phyloP scores from a whole-genome alignment of 2,888 invertebrate genomes.

The Ariolimax columbianus region DNA sequence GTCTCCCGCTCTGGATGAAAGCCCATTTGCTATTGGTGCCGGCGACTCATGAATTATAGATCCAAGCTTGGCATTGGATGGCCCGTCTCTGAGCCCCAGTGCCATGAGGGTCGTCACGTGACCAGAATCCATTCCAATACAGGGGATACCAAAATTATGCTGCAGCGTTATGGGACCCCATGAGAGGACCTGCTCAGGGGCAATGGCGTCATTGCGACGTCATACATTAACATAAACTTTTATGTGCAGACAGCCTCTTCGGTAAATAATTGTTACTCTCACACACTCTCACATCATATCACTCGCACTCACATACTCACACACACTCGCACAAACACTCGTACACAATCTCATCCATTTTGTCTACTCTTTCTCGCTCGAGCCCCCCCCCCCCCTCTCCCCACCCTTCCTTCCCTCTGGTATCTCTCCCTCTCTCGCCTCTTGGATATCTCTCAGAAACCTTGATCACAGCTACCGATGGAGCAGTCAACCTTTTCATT shows the following conservation, averaged over 20 bases:
- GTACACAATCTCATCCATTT: no score
- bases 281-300: background rate
- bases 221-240: slow-evolving; percentile 44
- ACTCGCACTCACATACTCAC: background rate
- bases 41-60: slow-evolving; percentile 46
- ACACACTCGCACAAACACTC: background rate
- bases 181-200: slow-evolving; percentile 35
- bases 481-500: background rate
- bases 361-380: no score
- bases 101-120: slow-evolving; percentile 42
- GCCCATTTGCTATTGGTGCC: slow-evolving; percentile 41
- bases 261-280: slow-evolving; percentile 11
- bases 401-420: no score
- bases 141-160: slow-evolving; percentile 18
- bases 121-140: slow-evolving; percentile 43
- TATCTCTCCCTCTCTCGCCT: background rate
- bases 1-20: slow-evolving; percentile 34
- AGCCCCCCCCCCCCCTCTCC: background rate
- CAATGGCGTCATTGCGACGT: slow-evolving; percentile 47
- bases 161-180: slow-evolving; percentile 42
- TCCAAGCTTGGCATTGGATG: slow-evolving; percentile 43
- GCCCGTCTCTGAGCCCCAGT: slow-evolving; percentile 28
- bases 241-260: slow-evolving; percentile 25
- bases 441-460: background rate
- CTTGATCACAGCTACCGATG: background rate